Conservation (phyloP, 2,113 vertebrate species). For the Ctenodactylus gundi region DNA sequence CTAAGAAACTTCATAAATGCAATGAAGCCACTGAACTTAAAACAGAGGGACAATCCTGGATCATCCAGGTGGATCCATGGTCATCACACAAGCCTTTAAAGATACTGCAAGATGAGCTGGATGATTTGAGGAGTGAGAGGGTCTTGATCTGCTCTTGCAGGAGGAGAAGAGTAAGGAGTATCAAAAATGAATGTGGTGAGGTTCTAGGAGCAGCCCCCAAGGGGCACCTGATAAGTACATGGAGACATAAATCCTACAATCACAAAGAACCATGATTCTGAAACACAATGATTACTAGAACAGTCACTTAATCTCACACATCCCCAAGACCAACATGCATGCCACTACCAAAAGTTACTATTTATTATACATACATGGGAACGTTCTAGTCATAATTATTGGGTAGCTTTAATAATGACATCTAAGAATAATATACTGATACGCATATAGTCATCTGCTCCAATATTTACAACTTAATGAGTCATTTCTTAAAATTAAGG, state of each 20-base stretch:
- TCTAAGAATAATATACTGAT: neutral
- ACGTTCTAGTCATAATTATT: neutral
- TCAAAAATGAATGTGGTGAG: neutral
- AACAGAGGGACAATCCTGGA: neutral
- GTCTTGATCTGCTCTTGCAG: neutral
- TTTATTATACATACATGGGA: neutral
- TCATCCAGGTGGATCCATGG: neutral
- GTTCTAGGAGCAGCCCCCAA: neutral
- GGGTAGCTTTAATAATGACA: neutral
- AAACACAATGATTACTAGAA: constrained; percentile 10
- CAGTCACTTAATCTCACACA: neutral
- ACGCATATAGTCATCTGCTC: neutral
- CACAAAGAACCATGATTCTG: neutral
- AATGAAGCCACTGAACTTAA: neutral
- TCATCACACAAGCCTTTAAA: neutral
- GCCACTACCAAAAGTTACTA: neutral
- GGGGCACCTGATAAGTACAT: neutral
- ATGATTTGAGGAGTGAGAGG: neutral
- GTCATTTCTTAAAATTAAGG: neutral
- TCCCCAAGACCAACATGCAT: neutral
- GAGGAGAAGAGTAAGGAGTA: neutral
- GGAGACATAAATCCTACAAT: neutral
- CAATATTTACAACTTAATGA: neutral
- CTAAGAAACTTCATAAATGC: neutral
- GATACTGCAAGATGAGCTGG: neutral